phyloP scores from a whole-genome alignment of 2,888 invertebrate species.

The Metallyticus violacea region DNA sequence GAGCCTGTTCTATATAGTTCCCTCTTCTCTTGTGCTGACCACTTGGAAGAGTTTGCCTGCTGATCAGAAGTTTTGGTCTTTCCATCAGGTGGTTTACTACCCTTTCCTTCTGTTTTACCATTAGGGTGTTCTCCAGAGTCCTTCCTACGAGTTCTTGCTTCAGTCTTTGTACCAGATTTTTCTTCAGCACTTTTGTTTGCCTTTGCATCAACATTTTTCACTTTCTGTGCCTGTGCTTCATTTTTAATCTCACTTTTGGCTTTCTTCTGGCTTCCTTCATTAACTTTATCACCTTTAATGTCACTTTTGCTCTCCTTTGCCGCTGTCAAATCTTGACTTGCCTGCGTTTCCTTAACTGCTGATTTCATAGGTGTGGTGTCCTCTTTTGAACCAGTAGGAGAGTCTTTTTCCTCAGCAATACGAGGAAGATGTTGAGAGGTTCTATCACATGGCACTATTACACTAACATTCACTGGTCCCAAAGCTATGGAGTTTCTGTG shows the following conservation, averaged over 20 bases:
- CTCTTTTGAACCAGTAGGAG: slow-evolving; percentile 60
- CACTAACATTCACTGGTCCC: slow-evolving; percentile 8
- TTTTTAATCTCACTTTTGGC: neutral
- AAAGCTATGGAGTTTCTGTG: neutral
- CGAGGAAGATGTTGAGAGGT: slow-evolving; percentile 60
- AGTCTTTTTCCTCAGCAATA: slow-evolving; percentile 85
- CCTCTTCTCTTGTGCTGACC: slow-evolving; percentile 14
- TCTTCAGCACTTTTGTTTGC: neutral
- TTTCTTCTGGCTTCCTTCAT: neutral
- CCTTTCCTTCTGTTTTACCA: neutral
- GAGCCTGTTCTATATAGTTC: neutral
- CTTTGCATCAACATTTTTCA: neutral
- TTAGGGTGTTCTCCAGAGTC: neutral
- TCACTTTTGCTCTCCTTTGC: neutral
- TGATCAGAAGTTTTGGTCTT: neutral
- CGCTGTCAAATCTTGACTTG: neutral
- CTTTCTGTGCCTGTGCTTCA: neutral
- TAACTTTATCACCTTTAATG: neutral
- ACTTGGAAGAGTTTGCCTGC: neutral
- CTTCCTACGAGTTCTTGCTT: neutral
- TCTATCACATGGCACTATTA: slow-evolving; percentile 45
- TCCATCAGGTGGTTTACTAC: neutral
- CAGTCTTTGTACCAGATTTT: neutral
- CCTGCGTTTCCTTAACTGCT: neutral
- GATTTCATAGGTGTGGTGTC: slow-evolving; percentile 36